Conservation (phyloP, 2,888 invertebrate genomes). For the Drosophila gaucha region DNA sequence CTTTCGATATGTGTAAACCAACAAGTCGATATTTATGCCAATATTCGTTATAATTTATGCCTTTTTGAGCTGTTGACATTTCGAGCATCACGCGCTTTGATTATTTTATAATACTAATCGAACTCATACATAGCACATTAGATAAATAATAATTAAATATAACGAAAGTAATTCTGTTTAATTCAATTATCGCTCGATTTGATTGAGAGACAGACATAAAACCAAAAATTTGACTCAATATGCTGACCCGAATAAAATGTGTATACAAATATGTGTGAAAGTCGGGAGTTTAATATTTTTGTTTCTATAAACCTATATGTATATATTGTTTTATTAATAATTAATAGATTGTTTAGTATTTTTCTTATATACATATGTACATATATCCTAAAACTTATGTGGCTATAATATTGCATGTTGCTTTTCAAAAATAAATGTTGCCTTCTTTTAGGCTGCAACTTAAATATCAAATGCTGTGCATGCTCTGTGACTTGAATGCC, state of each 20-base stretch:
- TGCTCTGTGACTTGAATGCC: slow-evolving; percentile 37
- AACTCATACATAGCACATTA: slow-evolving; percentile 22
- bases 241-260: slow-evolving; percentile 14
- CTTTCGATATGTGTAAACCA: neutral
- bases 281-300: slow-evolving; percentile 2
- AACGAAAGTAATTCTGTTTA: slow-evolving; percentile 22
- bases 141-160: slow-evolving; percentile 24
- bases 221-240: neutral
- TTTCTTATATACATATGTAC: neutral
- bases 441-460: slow-evolving; percentile 42
- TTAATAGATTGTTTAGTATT: too few species aligned
- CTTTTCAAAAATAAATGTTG: slow-evolving; percentile 13
- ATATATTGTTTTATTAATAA: too few species aligned
- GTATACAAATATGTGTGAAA: slow-evolving; percentile 17
- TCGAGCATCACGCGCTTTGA: slow-evolving; percentile 11
- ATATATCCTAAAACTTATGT: neutral
- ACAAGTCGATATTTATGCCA: slow-evolving; percentile 1
- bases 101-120: slow-evolving; percentile 46
- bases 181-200: slow-evolving; percentile 47
- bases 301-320: slow-evolving; percentile 1
- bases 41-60: neutral
- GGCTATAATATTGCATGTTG: slow-evolving; percentile 15
- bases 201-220: slow-evolving; percentile 1
- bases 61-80: neutral
- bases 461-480: slow-evolving; percentile 53